Base-by-base conservation (phyloP, 1,140 invertebrate genomes). In the Ruditapes philippinarum region DNA sequence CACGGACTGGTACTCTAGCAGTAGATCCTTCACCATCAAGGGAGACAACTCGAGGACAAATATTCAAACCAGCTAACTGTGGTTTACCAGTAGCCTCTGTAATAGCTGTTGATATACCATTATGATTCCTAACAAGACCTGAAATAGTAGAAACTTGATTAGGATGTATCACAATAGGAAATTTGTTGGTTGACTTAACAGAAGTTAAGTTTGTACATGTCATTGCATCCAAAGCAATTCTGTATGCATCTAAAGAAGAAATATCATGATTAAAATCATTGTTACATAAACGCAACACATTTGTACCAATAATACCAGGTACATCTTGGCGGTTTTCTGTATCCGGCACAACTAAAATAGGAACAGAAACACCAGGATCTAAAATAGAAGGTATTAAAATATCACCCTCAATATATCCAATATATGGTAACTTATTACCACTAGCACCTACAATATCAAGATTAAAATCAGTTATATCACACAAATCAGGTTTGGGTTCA, bases 41-140 rank as follows among this genome's bases (percentile, higher is more conserved):
- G 12, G 31, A 79, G 45, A 85, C 38, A 36, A 89, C 54, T 45
- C 88, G 78, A 42, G 80, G 88, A 78, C 88, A 89, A 5, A 89
- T 49, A 65, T 28, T 57, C 14, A 42, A 60, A 17, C 51, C 51
- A 57, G 78, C n/a, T 25, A 31, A 57, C 1, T 38, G n/a, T 33
- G 22, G 7, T 17, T 60, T 74, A 5, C 65, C 54, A 25, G 36
- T 19, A 3, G 9, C n/a, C 28, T 82, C 80, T 65, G 80, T 82
- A 31, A 82, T 14, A 33, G 11, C 80, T 60, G 54, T 22, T 19
- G 2, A 5, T 7, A 82, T 65, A 25, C 33, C 31, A n/a, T 49
- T 54, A 36, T 19, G 5, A 9, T 82, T 65, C 25, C 60, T 49
- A n/a, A 65, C 42, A 4, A 19, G 4, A 36, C 80, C 36, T 62